Base-by-base conservation (phyloP, 1,140 invertebrate species). In the Formica exsecta region DNA sequence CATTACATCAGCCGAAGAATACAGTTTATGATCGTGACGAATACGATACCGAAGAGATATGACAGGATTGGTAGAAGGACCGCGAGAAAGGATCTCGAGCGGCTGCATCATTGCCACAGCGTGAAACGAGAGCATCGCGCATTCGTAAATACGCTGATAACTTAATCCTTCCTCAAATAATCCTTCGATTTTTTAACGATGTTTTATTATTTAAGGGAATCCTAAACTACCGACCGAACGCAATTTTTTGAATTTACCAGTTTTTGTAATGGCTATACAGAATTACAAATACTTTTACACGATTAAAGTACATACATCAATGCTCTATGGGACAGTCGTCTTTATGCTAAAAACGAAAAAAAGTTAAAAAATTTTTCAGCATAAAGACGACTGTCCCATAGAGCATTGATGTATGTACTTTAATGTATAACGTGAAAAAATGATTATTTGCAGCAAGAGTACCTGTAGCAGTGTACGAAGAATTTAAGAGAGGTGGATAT, bases 1-100 rank as follows among this genome's bases (percentile, higher is more conserved):
- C 84, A 66, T 87, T 88, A 88, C 85, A 83, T 86, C 88, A 75
- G 44, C 36, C 36, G 19, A 48, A 66, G 32, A 87, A 86, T 62
- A 88, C 86, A 80, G 74, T 89, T 89, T 75, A 74, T 74, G 81
- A 85, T 87, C 87, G 68, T 88, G 86, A 89, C 59, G 68, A 87
- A 89, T 88, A 61, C 80, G 73, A 79, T 36, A 36, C 25, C 11
- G 54, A 75, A 74, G 74, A 88, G 62, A 6, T 85, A 62, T 22
- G 41, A 66, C 38, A 36, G 79, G 48, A 79, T 89, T 85, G 74
- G n/a, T 4, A 74, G 44, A 84, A 87, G 71, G 48, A 61, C 57
- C 38, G 66, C 87, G 66, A 59, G 74, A 89, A 92, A 87, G 83
- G 86, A 38, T 73, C 44, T 74, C 29, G 22, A 54, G 2, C 3